Evolutionary conservation across 2,888 invertebrate species (phyloP), one percentile per base, ranked within the genome.

Genomic region (Stenodema calcarata): DNA sequence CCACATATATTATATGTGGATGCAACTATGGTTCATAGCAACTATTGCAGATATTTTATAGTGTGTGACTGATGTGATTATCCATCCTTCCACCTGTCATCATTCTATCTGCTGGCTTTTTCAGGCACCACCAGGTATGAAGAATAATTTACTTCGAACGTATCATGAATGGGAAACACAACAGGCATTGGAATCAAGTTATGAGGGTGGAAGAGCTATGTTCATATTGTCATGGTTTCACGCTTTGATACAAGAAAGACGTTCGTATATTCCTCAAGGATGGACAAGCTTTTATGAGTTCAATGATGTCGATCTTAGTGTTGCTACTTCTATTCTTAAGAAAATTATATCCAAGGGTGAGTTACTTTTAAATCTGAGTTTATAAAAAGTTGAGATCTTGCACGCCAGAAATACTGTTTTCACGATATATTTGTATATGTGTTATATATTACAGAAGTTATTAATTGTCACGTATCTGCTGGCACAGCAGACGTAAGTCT

Each of bases 281-380:
- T 98, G 97, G 97, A 95, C 95, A 0, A 96, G 95, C 90, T 94
- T 94, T 90, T 98, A 98, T 91, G 97, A 98, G 90, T 98, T 98
- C 91, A 95, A 95, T 82, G 94, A 95, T 89, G 93, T 95, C 0
- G 98, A 98, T 91, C 92, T 97, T 0, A 93, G 94, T 81, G 95
- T 96, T 4, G 95, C 95, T 0, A 92, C 88, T 14, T 81, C 88
- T 23, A 86, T 89, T 30, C 81, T 90, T 30, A 88, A 88, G 90
- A 90, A 83, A 91, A 91, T 90, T 87, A 89, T 84, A 88, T 91
- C 87, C 87, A 91, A 84, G 91, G 91, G 91, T 90, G 90, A 88
- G 89, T 18, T 1, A 23, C 2, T 44, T 23, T 35, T 7, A 2
- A 35, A 35, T n/a, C n/a, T n/a, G n/a, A n/a, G n/a, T n/a, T n/a